phyloP scores from a whole-genome alignment of 2,888 invertebrate genomes.

The Timandra comae region DNA sequence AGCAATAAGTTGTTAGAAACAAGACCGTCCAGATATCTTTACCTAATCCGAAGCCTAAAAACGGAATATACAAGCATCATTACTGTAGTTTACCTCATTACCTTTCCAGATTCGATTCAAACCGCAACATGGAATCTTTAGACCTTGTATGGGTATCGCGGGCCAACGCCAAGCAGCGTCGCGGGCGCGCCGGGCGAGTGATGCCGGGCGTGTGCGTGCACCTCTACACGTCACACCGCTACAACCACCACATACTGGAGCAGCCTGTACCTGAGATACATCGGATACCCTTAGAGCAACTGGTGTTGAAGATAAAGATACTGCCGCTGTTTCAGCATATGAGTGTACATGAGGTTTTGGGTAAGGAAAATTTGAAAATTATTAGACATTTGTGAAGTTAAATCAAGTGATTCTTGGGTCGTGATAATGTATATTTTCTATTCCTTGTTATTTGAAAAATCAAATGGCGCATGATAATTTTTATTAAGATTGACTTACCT shows the following conservation, averaged over 20 bases:
- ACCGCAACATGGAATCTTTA: slow-evolving; percentile 90
- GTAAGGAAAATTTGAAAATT: too few relatives aligned
- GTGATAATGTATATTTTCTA: too few relatives aligned
- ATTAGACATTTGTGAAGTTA: too few relatives aligned
- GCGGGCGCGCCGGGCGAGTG: slow-evolving; percentile 93
- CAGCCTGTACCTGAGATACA: slow-evolving; percentile 94
- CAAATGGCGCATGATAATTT: too few relatives aligned
- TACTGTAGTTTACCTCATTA: not conserved
- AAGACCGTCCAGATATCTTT: too few relatives aligned
- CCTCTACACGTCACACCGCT: slow-evolving; percentile 86
- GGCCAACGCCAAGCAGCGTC: slow-evolving; percentile 92
- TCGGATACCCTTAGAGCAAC: slow-evolving; percentile 90
- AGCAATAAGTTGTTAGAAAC: too few relatives aligned
- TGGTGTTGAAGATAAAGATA: slow-evolving; percentile 85
- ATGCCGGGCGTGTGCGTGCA: slow-evolving; percentile 92
- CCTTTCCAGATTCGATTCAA: slow-evolving; percentile 80
- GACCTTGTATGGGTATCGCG: slow-evolving; percentile 93
- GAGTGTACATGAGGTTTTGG: slow-evolving; percentile 72
- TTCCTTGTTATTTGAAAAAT: too few relatives aligned
- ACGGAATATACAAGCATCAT: too few relatives aligned
- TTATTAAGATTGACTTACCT: too few relatives aligned
- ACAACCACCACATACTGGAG: slow-evolving; percentile 78
- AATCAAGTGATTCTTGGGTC: too few relatives aligned
- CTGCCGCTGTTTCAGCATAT: slow-evolving; percentile 69
- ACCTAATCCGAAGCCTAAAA: too few relatives aligned